These are phyloP conservation scores for Netelia virgata DNA, from an alignment of 2,888 invertebrate genomes.

Conservation along the genomic window DNA sequence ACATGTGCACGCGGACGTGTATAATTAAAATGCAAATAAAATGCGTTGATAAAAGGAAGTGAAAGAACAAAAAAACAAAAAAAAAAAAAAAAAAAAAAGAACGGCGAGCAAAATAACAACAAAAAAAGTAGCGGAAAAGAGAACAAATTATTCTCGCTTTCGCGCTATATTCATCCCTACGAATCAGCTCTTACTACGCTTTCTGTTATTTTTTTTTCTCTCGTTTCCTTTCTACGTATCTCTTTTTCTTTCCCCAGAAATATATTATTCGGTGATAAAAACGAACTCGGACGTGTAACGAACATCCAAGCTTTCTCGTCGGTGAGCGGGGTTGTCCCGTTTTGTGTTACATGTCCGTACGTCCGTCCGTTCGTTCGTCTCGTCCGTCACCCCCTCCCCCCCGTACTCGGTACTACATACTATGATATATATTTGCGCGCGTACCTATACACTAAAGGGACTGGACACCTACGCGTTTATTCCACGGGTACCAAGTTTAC, in stretches of 20 bases:
- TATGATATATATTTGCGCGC: background rate
- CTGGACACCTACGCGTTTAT: too few relatives aligned
- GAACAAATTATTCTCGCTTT: constrained; percentile 10
- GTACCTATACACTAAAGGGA: background rate
- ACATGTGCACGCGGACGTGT: constrained; percentile 12
- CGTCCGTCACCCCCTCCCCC: background rate
- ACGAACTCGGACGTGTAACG: constrained; percentile 12
- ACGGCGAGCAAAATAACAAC: too few relatives aligned
- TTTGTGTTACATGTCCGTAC: constrained; percentile 7
- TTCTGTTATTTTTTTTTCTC: constrained; percentile 6
- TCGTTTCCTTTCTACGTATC: background rate
- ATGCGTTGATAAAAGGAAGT: constrained; percentile 14
- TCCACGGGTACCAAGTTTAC: too few relatives aligned
- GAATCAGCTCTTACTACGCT: background rate
- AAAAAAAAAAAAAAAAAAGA: too few relatives aligned
- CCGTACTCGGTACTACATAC: background rate
- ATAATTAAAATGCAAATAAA: constrained; percentile 63
- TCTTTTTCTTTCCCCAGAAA: background rate
- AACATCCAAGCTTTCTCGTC: background rate
- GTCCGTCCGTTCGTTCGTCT: constrained; percentile 6
- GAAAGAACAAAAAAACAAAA: too few relatives aligned
- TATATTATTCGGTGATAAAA: constrained; percentile 32
- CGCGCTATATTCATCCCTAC: constrained; percentile 15
- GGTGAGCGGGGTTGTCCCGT: background rate
- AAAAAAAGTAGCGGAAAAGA: constrained; percentile 6